Evolutionary conservation across 2,888 invertebrate genomes (phyloP).

Genomic region (Chalcis sispes): DNA sequence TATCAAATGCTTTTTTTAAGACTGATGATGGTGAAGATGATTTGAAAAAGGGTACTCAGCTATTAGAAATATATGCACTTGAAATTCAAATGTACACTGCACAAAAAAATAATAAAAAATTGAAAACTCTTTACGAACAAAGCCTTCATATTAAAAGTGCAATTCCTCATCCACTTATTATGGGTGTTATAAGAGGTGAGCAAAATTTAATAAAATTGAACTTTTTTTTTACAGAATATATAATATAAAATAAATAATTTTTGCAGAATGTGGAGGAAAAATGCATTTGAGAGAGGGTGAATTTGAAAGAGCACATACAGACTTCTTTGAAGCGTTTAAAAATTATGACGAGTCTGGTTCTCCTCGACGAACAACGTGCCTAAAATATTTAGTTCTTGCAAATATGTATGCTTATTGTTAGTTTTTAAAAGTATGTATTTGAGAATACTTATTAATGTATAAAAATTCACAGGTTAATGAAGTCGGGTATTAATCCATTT

Average conservation of each 20-base stretch:
- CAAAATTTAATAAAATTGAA: conserved; percentile 10
- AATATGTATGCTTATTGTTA: conserved; percentile 87
- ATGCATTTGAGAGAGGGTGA: conserved; percentile 99
- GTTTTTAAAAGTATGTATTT: conserved; percentile 14
- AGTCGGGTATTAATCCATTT: conserved; percentile 99
- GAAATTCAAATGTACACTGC: conserved; percentile 99
- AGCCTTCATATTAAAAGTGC: conserved; percentile 99
- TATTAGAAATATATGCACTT: conserved; percentile 97
- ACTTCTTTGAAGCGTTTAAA: conserved; percentile 99
- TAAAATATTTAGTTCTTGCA: conserved; percentile 98
- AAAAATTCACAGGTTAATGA: conserved; percentile 88
- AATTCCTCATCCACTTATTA: conserved; percentile 99
- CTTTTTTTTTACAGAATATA: conserved; percentile 4
- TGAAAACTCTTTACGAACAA: conserved; percentile 97
- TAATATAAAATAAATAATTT: background rate
- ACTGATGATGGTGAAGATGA: conserved; percentile 99
- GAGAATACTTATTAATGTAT: conserved; percentile 10
- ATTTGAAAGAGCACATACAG: conserved; percentile 99
- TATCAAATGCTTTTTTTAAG: conserved; percentile 74
- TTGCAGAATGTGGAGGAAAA: conserved; percentile 97
- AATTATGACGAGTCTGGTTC: conserved; percentile 99
- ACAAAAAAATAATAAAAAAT: conserved; percentile 99
- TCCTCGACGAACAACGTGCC: conserved; percentile 95
- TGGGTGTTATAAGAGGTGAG: conserved; percentile 97
- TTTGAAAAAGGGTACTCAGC: conserved; percentile 97